Base-by-base conservation (phyloP, 2,888 invertebrate genomes). In the Diogma glabrata region DNA sequence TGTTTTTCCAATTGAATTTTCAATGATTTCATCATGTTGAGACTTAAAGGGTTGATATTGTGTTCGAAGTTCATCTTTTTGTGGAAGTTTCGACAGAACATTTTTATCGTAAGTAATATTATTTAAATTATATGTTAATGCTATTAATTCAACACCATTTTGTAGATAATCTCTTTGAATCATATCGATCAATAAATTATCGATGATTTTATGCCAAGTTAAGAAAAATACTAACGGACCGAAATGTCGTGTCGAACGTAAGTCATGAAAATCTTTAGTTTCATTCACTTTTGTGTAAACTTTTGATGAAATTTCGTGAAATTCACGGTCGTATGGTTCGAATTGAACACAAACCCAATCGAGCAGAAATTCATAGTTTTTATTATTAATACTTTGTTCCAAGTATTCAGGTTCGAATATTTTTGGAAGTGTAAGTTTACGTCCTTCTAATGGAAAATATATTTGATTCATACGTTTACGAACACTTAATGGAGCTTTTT, bases 171-270 rank as follows among this genome's bases (percentile, higher is more conserved):
- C 75, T 0, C 76, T 75, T 55, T 78, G 72, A 3, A 82, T 73
- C 59, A 84, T 73, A 57, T 91, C 84, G 50, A 86, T 67, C 54
- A 95, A 71, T 4, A 95, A 70, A 60, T 81, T 80, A 64, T 93
- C 90, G 45, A 90, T 79, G 53, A 75, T 78, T 60, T 82, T 81
- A 61, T 84, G 79, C 83, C 89, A 86, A 0, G 79, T 81, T n/a
- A 92, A 75, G 67, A 92, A 87, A 70, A 97, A 97, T 0, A 80
- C 78, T 68, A 99, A 74, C 0, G 90, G 83, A 0, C 96, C 97
- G 67, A 89, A 97, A 72, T 96, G 95, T 30, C 97, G 77, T 0
- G 97, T 96, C 0, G 93, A 94, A 60, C 89, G 74, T 38, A 94
- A 67, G 6, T 71, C 60, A 51, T 92, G 79, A 70, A 84, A 94